Evolutionary conservation across 2,888 invertebrate genomes (phyloP).

Genomic region (Omphaloscelis lunosa): DNA sequence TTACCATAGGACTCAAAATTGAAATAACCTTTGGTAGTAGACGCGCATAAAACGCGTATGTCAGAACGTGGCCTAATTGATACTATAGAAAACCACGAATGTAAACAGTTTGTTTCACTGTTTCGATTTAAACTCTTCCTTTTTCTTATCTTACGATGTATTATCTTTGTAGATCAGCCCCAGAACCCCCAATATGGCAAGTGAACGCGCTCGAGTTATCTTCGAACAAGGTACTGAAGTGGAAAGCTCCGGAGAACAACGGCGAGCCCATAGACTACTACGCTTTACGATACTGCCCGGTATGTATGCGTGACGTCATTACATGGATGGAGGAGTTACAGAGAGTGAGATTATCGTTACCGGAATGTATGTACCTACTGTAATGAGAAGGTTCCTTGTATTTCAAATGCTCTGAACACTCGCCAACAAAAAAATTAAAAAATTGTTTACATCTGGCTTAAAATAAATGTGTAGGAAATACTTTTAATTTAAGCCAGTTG

Average conservation of each 20-base stretch:
- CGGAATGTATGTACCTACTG: background rate
- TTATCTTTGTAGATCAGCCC: constrained; percentile 76
- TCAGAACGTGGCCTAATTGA: too few species aligned
- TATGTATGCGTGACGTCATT: constrained; percentile 67
- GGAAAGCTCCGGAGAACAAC: constrained; percentile 79
- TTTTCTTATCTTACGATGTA: background rate
- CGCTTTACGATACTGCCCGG: constrained; percentile 80
- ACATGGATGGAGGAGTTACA: background rate
- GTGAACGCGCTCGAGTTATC: constrained; percentile 67
- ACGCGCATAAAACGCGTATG: too few species aligned
- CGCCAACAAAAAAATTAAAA: background rate
- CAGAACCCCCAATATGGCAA: constrained; percentile 79
- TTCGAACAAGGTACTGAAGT: constrained; percentile 74
- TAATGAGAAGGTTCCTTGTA: background rate
- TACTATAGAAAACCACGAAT: background rate
- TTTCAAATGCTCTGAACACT: background rate
- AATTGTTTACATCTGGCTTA: too few species aligned
- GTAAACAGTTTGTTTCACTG: background rate
- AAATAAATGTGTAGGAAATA: too few species aligned
- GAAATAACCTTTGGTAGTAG: too few species aligned
- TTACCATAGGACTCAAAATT: too few species aligned
- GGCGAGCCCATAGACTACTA: constrained; percentile 83
- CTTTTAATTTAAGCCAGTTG: background rate
- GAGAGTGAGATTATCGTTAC: background rate
- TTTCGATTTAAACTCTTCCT: background rate